Evolutionary conservation across 2,888 invertebrate species (phyloP).

Genomic region (Chouioia cunea): DNA sequence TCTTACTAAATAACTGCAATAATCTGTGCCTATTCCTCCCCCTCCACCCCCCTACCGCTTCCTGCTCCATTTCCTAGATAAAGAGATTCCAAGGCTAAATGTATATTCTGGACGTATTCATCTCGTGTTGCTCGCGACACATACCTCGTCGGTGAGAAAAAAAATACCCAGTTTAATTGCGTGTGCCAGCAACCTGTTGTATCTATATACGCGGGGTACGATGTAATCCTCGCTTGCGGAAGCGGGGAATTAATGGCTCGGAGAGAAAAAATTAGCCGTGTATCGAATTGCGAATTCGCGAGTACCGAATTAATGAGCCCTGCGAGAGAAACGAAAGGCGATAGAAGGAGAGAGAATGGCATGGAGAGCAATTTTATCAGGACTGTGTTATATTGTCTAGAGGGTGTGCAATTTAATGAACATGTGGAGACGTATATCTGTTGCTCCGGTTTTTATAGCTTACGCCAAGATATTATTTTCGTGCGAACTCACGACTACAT

Average conservation of each 20-base stretch:
- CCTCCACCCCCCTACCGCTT: background rate
- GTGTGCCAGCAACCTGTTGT: slow-evolving; percentile 44
- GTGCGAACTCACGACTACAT: no score
- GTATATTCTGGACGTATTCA: slow-evolving; percentile 27
- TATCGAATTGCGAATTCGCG: slow-evolving; percentile 28
- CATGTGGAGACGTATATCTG: background rate
- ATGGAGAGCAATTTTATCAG: slow-evolving; percentile 22
- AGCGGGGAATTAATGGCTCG: slow-evolving; percentile 43
- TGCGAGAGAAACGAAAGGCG: slow-evolving; percentile 28
- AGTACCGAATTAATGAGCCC: slow-evolving; percentile 43
- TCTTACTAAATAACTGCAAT: background rate
- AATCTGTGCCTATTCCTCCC: background rate
- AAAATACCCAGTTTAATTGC: slow-evolving; percentile 42
- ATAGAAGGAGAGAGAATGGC: background rate
- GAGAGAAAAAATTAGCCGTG: slow-evolving; percentile 44
- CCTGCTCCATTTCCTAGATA: no score
- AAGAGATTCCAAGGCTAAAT: background rate
- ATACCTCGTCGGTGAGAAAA: slow-evolving; percentile 13
- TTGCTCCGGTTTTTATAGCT: background rate
- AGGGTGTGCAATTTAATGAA: background rate
- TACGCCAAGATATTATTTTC: no score
- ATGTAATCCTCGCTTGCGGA: slow-evolving; percentile 43
- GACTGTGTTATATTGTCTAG: slow-evolving; percentile 1
- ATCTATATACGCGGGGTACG: background rate
- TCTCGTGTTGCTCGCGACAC: slow-evolving; percentile 27